phyloP scores from a whole-genome alignment of 2,888 invertebrate genomes.

The Leptinotarsa tumamoca region DNA sequence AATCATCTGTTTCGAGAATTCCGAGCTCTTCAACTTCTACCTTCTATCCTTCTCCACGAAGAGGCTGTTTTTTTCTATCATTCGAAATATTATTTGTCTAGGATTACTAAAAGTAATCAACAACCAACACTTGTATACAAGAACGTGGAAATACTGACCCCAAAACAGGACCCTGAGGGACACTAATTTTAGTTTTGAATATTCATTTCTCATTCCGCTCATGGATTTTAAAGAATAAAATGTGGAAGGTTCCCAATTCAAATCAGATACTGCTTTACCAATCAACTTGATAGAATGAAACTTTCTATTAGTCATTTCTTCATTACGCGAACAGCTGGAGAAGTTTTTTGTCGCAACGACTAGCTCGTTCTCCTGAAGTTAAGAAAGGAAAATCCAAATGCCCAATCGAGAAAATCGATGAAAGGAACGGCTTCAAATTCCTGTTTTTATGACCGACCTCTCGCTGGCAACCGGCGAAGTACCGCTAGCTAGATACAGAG shows the following conservation, averaged over 20 bases:
- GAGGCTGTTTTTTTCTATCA: no score
- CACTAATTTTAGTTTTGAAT: background rate
- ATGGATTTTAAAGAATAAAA: background rate
- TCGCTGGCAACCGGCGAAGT: slow-evolving; percentile 31
- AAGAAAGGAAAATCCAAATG: slow-evolving; percentile 1
- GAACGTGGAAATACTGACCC: background rate
- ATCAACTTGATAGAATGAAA: background rate
- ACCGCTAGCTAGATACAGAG: slow-evolving; percentile 51
- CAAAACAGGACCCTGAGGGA: background rate
- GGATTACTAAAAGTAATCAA: no score
- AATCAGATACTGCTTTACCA: background rate
- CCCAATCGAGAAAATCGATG: slow-evolving; percentile 16
- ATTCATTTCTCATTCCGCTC: no score
- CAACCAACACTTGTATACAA: no score
- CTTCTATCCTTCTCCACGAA: no score
- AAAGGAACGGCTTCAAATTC: slow-evolving; percentile 38
- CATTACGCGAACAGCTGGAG: background rate
- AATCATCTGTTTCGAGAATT: no score
- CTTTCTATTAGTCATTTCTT: background rate
- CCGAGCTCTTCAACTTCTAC: no score
- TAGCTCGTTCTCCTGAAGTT: background rate
- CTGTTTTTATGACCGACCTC: slow-evolving; percentile 42
- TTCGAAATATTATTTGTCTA: no score
- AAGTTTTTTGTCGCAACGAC: no score
- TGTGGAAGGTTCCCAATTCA: background rate